Conservation (phyloP, 2,113 vertebrate species). For the Gadus macrocephalus region DNA sequence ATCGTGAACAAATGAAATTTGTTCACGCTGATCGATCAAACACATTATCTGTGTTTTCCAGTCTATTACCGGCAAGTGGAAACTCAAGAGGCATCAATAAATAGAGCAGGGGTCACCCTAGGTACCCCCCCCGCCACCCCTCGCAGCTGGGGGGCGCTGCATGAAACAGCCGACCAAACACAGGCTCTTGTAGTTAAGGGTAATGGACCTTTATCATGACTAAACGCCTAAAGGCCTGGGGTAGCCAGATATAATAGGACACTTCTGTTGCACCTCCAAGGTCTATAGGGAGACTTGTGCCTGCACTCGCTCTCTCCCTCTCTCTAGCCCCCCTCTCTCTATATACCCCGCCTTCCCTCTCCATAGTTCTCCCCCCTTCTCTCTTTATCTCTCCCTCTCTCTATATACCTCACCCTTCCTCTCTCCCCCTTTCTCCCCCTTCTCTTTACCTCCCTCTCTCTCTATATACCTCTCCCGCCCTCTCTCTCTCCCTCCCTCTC, state of each 20-base stretch:
- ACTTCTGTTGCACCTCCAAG: slow-evolving; percentile 62
- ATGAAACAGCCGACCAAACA: slow-evolving; percentile 67
- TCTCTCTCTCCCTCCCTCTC: slow-evolving; percentile 20
- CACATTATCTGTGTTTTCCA: slow-evolving; percentile 93
- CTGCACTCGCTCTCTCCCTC: not conserved
- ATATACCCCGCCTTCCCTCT: slow-evolving; percentile 9
- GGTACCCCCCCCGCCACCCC: slow-evolving; percentile 67
- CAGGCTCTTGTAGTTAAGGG: slow-evolving; percentile 74
- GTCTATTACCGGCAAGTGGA: slow-evolving; percentile 94
- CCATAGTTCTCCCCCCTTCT: not conserved
- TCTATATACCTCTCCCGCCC: slow-evolving; percentile 41
- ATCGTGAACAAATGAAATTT: slow-evolving; percentile 97
- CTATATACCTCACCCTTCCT: slow-evolving; percentile 38
- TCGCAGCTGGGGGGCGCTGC: slow-evolving; percentile 61
- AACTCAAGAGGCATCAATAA: slow-evolving; percentile 86
- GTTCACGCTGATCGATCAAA: slow-evolving; percentile 99
- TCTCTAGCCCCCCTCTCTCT: not conserved
- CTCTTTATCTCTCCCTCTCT: no score
- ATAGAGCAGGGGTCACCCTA: slow-evolving; percentile 78
- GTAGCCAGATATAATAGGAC: slow-evolving; percentile 52
- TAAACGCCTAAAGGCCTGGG: slow-evolving; percentile 60
- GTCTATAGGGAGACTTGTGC: slow-evolving; percentile 47
- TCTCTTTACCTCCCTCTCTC: no score
- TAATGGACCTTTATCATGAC: slow-evolving; percentile 72
- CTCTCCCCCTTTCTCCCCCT: slow-evolving; percentile 1